Evolutionary conservation across 2,113 vertebrate species (phyloP), one percentile per base, ranked within the genome.

Genomic region (Tamias sibiricus): DNA sequence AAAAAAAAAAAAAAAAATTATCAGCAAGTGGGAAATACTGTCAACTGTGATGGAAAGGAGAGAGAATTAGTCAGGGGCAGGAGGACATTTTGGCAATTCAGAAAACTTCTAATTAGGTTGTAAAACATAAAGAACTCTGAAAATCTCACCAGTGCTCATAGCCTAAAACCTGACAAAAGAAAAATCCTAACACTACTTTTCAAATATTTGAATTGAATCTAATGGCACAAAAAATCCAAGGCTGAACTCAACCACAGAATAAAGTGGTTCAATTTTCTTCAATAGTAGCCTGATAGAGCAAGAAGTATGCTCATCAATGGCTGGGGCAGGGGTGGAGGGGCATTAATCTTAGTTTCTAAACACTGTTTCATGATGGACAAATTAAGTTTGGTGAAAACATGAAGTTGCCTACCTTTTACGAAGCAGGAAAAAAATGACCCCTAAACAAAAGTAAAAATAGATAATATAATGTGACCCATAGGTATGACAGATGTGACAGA

Each of bases 81-180:
- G 57, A 1, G 40, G 6, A 72, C 8, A 42, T n/a, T 75, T 75
- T 59, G 79, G 30, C n/a, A 57, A 71, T 37, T 37, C 9, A 74
- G 66, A 16, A 80, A 74, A 81, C 17, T 75, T 17, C 12, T 85
- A 75, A 75, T 37, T 74, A 32, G n/a, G 24, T 24, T 69, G 20
- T 52, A 94, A 49, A 92, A 37, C 8, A 91, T n/a, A 83, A 82
- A 71, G 2, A 90, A 89, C 40, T 90, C 20, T 89, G 35, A 94
- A 83, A 49, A 77, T 52, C 6, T 81, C 37, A 87, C 19, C n/a
- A 62, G 17, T 32, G 7, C 42, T 88, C 42, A 68, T 6, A 54
- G n/a, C 8, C 2, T 37, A 71, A 86, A 24, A 42, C 5, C 32
- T 52, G 32, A 47, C 54, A 86, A 80, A 62, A 0, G 47, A 24